Evolutionary conservation across 2,888 invertebrate genomes (phyloP), one percentile per base, ranked within the genome.

Genomic region (Cyclophora albipunctata): DNA sequence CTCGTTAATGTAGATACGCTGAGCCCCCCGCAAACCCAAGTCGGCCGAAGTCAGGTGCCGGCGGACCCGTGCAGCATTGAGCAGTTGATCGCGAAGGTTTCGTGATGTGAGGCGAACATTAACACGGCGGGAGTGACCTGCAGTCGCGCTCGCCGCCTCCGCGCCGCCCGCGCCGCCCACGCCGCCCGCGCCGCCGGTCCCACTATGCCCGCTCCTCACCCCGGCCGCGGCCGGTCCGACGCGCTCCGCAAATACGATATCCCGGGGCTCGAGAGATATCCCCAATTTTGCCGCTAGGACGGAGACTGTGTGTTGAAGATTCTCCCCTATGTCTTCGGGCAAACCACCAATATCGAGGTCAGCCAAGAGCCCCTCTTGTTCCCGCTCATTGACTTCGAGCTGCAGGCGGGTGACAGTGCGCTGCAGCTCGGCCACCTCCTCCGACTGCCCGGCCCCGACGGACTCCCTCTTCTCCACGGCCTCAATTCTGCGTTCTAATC

Each of bases 321-420:
- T 50, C 42, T 50, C 50, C 4, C 50, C 47, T 7, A 40, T 51
- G 3, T 45, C 45, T n/a, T 51, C 47, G 3, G 47, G 47, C 4
- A 51, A 45, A 6, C 45, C 42, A 1, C 45, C 45, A 3, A 51
- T 48, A 34, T 51, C 47, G 3, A 47, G 37, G 34, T 50, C 50
- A 1, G 45, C 34, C 5, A 43, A 45, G 2, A 50, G 5, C 7
- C 35, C 6, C n/a, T 50, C 50, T 34, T 50, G 50, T 5, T 50
- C 50, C 37, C 5, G 4, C 4, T 37, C 37, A 5, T 37, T 37
- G 5, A 37, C 4, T 4, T 37, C 37, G 4, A 37, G 37, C 5
- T 37, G 4, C 5, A 37, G 37, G 4, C 5, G 37, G 5, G 37
- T 5, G 4, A 37, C 37, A 5, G 37, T 37, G 5, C 37, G 37